Evolutionary conservation across 2,113 vertebrate species (phyloP).

Genomic region (Tragulus kanchil): DNA sequence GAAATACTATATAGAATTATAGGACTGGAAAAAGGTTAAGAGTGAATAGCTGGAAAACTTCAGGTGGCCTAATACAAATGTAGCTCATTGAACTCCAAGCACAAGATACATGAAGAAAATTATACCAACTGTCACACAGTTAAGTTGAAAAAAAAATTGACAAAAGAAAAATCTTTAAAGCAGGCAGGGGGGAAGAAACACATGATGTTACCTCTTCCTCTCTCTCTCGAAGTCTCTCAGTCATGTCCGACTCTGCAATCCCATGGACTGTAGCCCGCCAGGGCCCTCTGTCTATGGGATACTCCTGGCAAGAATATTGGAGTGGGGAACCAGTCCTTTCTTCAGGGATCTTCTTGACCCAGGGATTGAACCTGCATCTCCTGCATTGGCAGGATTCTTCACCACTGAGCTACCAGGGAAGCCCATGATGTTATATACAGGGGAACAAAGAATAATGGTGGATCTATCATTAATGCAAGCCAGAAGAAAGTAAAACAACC

Average conservation of each 20-base stretch:
- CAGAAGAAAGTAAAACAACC: not conserved
- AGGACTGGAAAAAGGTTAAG: not conserved
- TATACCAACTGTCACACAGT: not conserved
- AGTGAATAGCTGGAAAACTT: not conserved
- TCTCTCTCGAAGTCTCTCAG: too few relatives aligned
- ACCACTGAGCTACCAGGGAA: too few relatives aligned
- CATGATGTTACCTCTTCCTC: not conserved
- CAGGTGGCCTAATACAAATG: not conserved
- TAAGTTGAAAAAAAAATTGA: not conserved
- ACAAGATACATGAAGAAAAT: not conserved
- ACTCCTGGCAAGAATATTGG: too few relatives aligned
- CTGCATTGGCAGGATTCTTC: too few relatives aligned
- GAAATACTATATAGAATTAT: not conserved
- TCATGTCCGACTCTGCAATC: too few relatives aligned
- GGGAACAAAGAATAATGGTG: not conserved
- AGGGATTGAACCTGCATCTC: too few relatives aligned
- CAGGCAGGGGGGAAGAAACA: rapidly evolving
- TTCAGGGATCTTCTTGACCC: too few relatives aligned
- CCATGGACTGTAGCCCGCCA: too few relatives aligned
- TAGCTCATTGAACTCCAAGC: not conserved
- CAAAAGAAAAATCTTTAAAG: not conserved
- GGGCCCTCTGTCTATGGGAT: too few relatives aligned
- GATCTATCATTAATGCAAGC: not conserved
- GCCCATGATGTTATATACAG: not conserved
- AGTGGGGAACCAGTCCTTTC: too few relatives aligned